These are phyloP conservation scores for Perca schrenkii DNA, from an alignment of 2,113 vertebrate species.

Conservation along the genomic window DNA sequence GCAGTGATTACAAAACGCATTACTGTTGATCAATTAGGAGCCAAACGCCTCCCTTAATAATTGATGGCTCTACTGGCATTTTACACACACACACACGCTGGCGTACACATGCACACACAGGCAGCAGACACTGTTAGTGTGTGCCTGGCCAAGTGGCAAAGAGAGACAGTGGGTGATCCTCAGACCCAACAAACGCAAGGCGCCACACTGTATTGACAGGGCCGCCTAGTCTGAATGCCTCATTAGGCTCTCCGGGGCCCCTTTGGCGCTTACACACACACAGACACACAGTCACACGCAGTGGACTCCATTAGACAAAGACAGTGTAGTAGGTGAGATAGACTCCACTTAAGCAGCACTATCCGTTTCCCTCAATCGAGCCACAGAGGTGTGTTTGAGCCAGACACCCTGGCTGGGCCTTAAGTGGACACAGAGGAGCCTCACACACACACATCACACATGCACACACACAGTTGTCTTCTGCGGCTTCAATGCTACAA, in stretches of 20 bases:
- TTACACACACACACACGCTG: constrained; percentile 83
- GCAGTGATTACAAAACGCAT: constrained; percentile 99
- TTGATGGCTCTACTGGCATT: constrained; percentile 92
- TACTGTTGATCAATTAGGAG: constrained; percentile 99
- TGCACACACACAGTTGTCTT: constrained; percentile 38
- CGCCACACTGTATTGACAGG: constrained; percentile 94
- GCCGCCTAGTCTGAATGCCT: constrained; percentile 93
- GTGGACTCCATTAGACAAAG: constrained; percentile 92
- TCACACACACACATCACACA: constrained; percentile 10
- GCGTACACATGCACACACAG: constrained; percentile 28
- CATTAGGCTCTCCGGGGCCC: constrained; percentile 95
- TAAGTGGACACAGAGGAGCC: constrained; percentile 82
- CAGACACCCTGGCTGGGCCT: constrained; percentile 81
- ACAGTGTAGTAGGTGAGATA: constrained; percentile 87
- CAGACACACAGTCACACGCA: constrained; percentile 74
- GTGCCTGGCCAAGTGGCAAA: constrained; percentile 83
- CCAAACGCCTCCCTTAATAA: constrained; percentile 98
- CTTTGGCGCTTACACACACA: constrained; percentile 81
- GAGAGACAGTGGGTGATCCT: constrained; percentile 89
- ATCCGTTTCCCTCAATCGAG: constrained; percentile 84
- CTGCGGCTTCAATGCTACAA: constrained; percentile 58
- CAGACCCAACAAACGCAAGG: constrained; percentile 92
- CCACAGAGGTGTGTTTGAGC: constrained; percentile 85
- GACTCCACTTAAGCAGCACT: constrained; percentile 86
- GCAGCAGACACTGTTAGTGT: constrained; percentile 87